phyloP scores from a whole-genome alignment of 2,888 invertebrate genomes.

The Hecatera dysodea region DNA sequence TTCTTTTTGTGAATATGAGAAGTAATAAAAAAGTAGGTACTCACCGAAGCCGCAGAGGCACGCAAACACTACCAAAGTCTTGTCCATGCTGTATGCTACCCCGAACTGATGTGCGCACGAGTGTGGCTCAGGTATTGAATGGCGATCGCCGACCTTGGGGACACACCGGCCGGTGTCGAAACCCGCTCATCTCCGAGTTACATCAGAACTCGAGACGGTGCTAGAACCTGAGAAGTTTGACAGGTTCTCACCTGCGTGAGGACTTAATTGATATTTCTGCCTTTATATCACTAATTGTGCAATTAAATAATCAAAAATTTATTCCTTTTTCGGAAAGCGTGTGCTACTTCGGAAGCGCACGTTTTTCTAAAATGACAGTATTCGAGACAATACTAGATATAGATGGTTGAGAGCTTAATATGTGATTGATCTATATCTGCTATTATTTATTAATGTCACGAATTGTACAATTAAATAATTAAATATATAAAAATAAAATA shows the following conservation, averaged over 20 bases:
- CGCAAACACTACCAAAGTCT: conserved; percentile 80
- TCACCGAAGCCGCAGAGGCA: conserved; percentile 84
- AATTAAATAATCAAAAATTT: neutral
- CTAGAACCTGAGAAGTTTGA: conserved; percentile 30
- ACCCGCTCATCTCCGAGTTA: conserved; percentile 80
- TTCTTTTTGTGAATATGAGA: neutral
- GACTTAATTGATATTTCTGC: neutral
- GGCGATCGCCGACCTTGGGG: conserved; percentile 82
- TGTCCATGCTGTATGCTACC: conserved; percentile 78
- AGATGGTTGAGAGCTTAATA: conserved; percentile 9
- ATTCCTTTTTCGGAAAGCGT: neutral
- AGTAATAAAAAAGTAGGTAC: conserved; percentile 60
- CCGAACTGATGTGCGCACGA: conserved; percentile 77
- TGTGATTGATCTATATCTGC: neutral
- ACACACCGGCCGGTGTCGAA: conserved; percentile 79
- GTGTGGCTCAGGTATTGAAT: conserved; percentile 80
- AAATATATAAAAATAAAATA: too few species aligned
- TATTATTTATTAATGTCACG: conserved; percentile 1
- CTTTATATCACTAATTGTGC: neutral
- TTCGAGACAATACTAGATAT: conserved; percentile 33
- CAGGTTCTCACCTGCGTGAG: conserved; percentile 8
- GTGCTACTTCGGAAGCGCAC: neutral
- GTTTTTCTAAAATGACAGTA: neutral
- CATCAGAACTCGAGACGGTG: conserved; percentile 62
- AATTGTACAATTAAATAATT: conserved; percentile 1